These are phyloP conservation scores for Caenorhabditis plicata DNA, from an alignment of 2,888 invertebrate genomes.

Conservation along the genomic window DNA sequence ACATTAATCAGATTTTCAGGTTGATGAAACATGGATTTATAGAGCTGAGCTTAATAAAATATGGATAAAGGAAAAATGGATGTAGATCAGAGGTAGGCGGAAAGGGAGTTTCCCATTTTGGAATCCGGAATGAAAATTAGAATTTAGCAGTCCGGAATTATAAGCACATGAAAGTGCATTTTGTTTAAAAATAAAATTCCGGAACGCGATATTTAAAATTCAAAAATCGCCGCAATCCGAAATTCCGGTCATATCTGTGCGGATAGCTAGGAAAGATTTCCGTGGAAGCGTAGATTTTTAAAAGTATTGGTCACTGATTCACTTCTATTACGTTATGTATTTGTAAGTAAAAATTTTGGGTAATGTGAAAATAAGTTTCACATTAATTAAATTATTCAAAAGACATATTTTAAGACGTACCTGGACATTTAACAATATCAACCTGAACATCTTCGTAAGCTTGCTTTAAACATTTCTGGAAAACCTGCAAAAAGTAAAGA, in stretches of 20 bases:
- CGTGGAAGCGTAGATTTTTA: too few relatives aligned
- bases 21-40: too few relatives aligned
- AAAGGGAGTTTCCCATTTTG: too few relatives aligned
- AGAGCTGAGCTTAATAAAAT: too few relatives aligned
- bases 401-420: slow-evolving; percentile 7
- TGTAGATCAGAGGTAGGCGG: too few relatives aligned
- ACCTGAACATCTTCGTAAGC: not conserved
- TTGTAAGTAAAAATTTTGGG: slow-evolving; percentile 2
- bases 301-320: slow-evolving; percentile 17
- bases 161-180: too few relatives aligned
- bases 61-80: too few relatives aligned
- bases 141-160: too few relatives aligned
- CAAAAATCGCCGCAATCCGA: slow-evolving; percentile 4
- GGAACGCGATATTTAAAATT: slow-evolving; percentile 3
- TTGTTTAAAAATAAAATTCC: not conserved
- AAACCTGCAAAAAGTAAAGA: not conserved
- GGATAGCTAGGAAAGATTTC: too few relatives aligned
- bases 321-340: slow-evolving; percentile 10
- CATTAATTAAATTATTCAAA: slow-evolving; percentile 7
- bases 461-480: slow-evolving; percentile 8
- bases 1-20: too few relatives aligned
- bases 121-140: too few relatives aligned
- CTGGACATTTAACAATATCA: slow-evolving; percentile 4
- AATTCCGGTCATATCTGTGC: slow-evolving; percentile 10
- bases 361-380: not conserved